Evolutionary conservation across 30 jellyfish, hydroid and myxozoan genomes (phyloP), one percentile per base, ranked within the genome.

Genomic region (Clytia hemisphaerica): DNA sequence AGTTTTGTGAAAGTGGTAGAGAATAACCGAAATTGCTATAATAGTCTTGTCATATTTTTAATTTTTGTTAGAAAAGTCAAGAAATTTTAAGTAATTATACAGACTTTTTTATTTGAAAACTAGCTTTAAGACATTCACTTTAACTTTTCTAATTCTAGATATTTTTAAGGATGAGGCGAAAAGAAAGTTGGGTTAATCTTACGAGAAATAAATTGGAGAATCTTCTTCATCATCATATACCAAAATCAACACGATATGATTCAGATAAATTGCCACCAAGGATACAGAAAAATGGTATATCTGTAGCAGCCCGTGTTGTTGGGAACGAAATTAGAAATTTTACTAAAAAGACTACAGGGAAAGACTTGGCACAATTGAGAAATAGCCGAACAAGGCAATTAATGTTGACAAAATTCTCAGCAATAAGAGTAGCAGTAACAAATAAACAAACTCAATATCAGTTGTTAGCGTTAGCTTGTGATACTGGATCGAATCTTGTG

Each of bases 181-280:
- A n/a, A n/a, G n/a, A n/a, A n/a, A 65, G 33, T 36, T 65, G 78
- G 78, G 10, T 65, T 32, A 16, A 27, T 34, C 37, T 67, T 27
- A 44, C 34, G 38, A 33, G 36, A 37, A 40, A 45, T 9, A 65
- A 65, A 65, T 26, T 65, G 21, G 61, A 65, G 18, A 35, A 36
- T 22, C 18, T 37, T 18, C 34, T 47, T 25, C 29, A 60, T 60
- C 29, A 60, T 4, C n/a, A n/a, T n/a, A n/a, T n/a, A n/a, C n/a
- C n/a, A n/a, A n/a, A n/a, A n/a, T n/a, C n/a, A n/a, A n/a, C n/a
- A n/a, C n/a, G n/a, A n/a, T n/a, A n/a, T n/a, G n/a, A n/a, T n/a
- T n/a, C n/a, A n/a, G 96, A 86, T 12, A 86, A 75, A 34, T 38
- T 86, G 82, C 96, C 96, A n/a, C 94, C 96, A 6, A 61, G 96